Conservation (phyloP, 2,888 invertebrate species). For the Leptinotarsa peninsularis region DNA sequence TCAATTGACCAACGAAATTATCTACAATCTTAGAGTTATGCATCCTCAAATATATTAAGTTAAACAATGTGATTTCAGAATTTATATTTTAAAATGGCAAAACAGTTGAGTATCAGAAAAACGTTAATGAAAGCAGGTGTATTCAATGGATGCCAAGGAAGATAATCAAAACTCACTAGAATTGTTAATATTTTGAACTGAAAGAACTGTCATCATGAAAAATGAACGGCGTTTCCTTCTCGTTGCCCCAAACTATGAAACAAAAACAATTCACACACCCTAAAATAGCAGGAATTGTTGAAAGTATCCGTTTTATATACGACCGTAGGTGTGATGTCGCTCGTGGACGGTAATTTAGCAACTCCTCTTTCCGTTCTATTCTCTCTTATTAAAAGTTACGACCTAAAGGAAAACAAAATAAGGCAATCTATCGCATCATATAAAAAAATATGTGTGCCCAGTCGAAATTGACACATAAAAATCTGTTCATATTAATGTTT, state of each 20-base stretch:
- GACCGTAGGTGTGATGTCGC: conserved; percentile 46
- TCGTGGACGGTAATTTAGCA: conserved; percentile 44
- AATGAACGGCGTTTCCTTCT: too few species aligned
- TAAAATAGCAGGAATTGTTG: conserved; percentile 30
- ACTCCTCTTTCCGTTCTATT: conserved; percentile 41
- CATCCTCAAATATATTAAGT: too few species aligned
- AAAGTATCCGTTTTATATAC: conserved; percentile 41
- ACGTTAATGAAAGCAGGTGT: too few species aligned
- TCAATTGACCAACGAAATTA: too few species aligned
- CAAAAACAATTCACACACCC: not conserved
- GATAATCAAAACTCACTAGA: too few species aligned
- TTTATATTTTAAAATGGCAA: too few species aligned
- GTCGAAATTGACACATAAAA: not conserved
- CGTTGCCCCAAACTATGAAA: not conserved
- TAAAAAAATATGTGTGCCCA: not conserved
- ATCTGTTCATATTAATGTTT: conserved; percentile 8
- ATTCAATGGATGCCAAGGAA: too few species aligned
- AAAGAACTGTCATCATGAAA: too few species aligned
- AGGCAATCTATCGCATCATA: conserved; percentile 25
- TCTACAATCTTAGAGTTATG: too few species aligned
- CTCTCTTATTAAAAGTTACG: conserved; percentile 55
- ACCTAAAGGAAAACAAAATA: conserved; percentile 53
- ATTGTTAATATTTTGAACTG: too few species aligned
- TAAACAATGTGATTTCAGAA: too few species aligned
- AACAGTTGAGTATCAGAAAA: too few species aligned